These are phyloP conservation scores for Pseudorhiza aurosa DNA, from an alignment of 30 jellyfish, hydroid and myxozoan genomes.

Conservation along the genomic window DNA sequence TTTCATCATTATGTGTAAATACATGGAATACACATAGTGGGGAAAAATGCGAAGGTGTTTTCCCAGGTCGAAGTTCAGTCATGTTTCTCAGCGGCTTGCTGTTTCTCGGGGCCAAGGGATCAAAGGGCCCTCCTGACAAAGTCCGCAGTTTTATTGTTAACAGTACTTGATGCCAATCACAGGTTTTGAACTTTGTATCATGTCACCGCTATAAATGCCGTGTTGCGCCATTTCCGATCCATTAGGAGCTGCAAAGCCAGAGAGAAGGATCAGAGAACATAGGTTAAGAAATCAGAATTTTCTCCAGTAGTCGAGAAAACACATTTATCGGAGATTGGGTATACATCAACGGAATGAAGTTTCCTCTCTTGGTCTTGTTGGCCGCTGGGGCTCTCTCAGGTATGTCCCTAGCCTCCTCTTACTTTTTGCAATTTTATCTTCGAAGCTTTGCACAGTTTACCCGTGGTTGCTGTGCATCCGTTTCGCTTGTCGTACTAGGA, in stretches of 20 bases:
- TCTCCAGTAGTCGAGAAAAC: constrained; percentile 6
- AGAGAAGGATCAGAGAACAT: constrained; percentile 36
- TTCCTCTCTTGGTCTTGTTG: constrained; percentile 90
- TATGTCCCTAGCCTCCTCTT: not conserved
- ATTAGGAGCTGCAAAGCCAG: constrained; percentile 64
- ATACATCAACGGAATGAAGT: constrained; percentile 79
- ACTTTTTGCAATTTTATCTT: too few relatives aligned
- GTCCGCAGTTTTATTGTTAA: constrained; percentile 16
- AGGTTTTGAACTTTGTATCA: constrained; percentile 54
- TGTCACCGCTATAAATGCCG: constrained; percentile 20
- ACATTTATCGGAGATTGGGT: constrained; percentile 25
- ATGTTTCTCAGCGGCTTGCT: constrained; percentile 6
- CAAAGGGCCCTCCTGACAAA: not conserved
- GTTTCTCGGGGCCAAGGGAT: constrained; percentile 26
- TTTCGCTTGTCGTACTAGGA: too few relatives aligned
- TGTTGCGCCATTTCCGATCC: not conserved
- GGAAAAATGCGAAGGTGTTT: not conserved
- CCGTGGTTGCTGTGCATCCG: too few relatives aligned
- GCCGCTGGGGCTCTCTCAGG: constrained; percentile 99
- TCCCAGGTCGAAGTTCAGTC: constrained; percentile 35
- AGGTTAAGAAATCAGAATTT: not conserved
- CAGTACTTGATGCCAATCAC: constrained; percentile 31
- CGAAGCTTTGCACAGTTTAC: too few relatives aligned
- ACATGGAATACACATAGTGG: not conserved
- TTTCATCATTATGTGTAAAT: constrained; percentile 7